These are phyloP conservation scores for Temnothorax nylanderi DNA, from an alignment of 1,140 invertebrate genomes.

Conservation along the genomic window DNA sequence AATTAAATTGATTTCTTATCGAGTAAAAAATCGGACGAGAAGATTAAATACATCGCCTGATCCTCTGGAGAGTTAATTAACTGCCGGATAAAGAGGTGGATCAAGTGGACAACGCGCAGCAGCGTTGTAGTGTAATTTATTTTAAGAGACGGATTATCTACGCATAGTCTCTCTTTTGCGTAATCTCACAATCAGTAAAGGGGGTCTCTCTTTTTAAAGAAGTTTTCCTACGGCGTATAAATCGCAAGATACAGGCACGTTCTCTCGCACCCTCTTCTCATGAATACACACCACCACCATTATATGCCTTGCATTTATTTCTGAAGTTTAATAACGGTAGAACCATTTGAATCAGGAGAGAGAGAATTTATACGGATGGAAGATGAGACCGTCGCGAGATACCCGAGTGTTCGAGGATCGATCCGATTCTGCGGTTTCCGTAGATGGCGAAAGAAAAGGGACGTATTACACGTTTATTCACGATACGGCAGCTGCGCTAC, in stretches of 20 bases:
- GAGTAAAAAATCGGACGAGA: background rate
- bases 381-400: background rate
- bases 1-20: slow-evolving; percentile 18
- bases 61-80: background rate
- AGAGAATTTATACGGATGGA: slow-evolving; percentile 9
- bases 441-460: background rate
- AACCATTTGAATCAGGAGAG: background rate
- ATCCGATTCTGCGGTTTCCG: background rate
- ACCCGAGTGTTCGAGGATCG: background rate
- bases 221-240: background rate
- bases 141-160: slow-evolving; percentile 12
- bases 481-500: background rate
- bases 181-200: background rate
- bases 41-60: slow-evolving; percentile 8
- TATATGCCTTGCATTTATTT: background rate
- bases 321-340: slow-evolving; percentile 30
- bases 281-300: background rate
- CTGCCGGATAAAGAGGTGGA: slow-evolving; percentile 3
- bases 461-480: slow-evolving; percentile 12
- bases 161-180: background rate
- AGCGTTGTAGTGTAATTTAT: slow-evolving; percentile 13
- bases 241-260: background rate
- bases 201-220: background rate
- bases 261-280: background rate
- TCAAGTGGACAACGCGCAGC: slow-evolving; percentile 14